Percentiles rank a stretch among this genome's conserved stretches.
Conservation (phyloP, 2,113 vertebrate genomes). For the Anhinga rufa region DNA sequence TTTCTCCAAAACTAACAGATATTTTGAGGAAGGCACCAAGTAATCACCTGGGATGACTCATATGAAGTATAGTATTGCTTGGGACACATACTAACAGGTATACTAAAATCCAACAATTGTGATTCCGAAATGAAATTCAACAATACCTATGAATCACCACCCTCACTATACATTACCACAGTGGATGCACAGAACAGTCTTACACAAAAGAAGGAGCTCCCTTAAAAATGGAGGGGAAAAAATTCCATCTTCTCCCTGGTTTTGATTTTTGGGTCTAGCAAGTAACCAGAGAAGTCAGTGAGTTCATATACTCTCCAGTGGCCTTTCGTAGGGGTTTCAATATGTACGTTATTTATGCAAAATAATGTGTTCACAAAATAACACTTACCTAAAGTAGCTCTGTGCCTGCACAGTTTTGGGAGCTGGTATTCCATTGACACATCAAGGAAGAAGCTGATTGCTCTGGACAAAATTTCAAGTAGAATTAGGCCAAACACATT, state of each 20-base stretch:
- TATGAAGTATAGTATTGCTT: neutral
- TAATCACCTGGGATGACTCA: neutral
- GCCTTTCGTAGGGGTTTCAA: neutral
- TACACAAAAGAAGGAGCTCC: neutral
- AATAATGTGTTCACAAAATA: neutral
- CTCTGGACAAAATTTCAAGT: neutral
- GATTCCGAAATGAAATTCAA: neutral
- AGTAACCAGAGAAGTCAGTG: neutral
- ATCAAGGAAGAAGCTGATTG: neutral
- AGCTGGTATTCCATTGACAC: neutral
- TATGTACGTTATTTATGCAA: neutral
- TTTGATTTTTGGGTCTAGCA: neutral
- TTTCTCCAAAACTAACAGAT: neutral
- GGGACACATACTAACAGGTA: neutral
- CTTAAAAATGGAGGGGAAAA: neutral
- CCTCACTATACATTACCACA: neutral
- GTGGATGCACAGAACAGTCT: neutral
- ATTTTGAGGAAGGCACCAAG: neutral
- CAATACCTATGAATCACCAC: neutral
- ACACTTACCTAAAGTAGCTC: neutral
- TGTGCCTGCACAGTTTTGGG: neutral
- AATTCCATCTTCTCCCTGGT: neutral
- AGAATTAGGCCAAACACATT: neutral
- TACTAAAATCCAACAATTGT: neutral
- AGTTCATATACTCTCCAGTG: neutral